A percentile compares a stretch with the other conserved stretches of the same genome.
phyloP scores from a whole-genome alignment of 64 coral and sea anemone species.

The Pocillopora damicornis region DNA sequence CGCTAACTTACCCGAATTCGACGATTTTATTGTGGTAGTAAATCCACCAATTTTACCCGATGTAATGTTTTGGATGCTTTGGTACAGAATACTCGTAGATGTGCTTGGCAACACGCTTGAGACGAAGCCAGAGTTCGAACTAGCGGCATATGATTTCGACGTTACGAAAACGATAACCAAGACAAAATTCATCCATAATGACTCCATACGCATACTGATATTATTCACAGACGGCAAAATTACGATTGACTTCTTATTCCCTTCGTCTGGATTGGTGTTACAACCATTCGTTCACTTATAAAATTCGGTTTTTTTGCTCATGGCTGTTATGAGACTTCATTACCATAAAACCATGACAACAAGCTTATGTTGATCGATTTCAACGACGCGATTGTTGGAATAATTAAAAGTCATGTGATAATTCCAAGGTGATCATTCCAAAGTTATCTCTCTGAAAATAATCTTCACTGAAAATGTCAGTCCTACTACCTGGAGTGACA shows the following conservation, averaged over 20 bases:
- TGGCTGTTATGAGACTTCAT: not conserved
- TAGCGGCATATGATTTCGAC: not conserved
- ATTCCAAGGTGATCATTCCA: not conserved
- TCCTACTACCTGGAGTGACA: too few relatives aligned
- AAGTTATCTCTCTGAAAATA: not conserved
- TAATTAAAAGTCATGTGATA: not conserved
- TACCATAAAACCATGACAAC: constrained; percentile 36
- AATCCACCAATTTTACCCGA: not conserved
- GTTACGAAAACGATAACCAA: not conserved
- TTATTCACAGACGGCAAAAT: constrained; percentile 7
- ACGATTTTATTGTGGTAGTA: not conserved
- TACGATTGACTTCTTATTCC: not conserved
- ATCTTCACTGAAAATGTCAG: too few relatives aligned
- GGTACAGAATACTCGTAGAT: not conserved
- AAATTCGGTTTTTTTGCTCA: constrained; percentile 8
- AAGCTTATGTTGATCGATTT: not conserved
- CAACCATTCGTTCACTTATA: not conserved
- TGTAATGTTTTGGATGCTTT: not conserved
- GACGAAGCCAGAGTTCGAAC: not conserved
- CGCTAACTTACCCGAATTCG: constrained; percentile 9
- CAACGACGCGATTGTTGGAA: not conserved
- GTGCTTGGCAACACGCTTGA: not conserved
- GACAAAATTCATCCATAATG: constrained; percentile 1
- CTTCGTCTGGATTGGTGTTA: constrained; percentile 14
- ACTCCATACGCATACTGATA: not conserved